phyloP scores from a whole-genome alignment of 2,888 invertebrate species.

The Oligia fasciuncula region DNA sequence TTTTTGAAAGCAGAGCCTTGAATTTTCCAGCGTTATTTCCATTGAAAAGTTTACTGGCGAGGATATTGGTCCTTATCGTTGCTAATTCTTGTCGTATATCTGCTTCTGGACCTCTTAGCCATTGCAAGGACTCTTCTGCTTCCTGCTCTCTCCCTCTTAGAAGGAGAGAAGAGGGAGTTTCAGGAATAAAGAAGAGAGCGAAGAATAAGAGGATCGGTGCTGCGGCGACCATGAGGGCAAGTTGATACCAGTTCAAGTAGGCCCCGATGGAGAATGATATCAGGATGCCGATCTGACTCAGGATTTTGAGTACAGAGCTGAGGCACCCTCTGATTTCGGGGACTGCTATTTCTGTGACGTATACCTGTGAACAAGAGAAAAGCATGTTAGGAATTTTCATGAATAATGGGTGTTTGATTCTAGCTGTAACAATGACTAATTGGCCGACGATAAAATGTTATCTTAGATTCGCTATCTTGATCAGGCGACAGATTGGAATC shows the following conservation, averaged over 20 bases:
- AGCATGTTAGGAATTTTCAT: conserved; percentile 30
- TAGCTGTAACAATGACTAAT: conserved; percentile 12
- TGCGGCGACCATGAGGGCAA: conserved; percentile 94
- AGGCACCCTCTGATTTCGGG: conserved; percentile 96
- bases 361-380: conserved; percentile 91
- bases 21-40: conserved; percentile 80
- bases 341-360: conserved; percentile 97
- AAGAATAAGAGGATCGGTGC: conserved; percentile 94
- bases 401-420: conserved; percentile 6
- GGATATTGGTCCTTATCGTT: conserved; percentile 92
- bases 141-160: conserved; percentile 93
- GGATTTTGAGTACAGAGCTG: conserved; percentile 95
- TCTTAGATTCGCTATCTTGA: conserved; percentile 39
- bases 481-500: conserved; percentile 24
- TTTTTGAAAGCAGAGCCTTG: conserved; percentile 82
- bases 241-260: conserved; percentile 94
- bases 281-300: conserved; percentile 95
- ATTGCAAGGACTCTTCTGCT: conserved; percentile 93
- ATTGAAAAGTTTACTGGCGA: conserved; percentile 85
- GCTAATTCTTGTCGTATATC: conserved; percentile 94
- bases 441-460: conserved; percentile 13
- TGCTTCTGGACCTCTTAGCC: conserved; percentile 94
- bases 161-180: conserved; percentile 96
- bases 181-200: conserved; percentile 94
- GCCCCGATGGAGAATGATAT: conserved; percentile 95